These are phyloP conservation scores for Micrastur ruficollis DNA, from an alignment of 2,797 vertebrate species.

Conservation along the genomic window DNA sequence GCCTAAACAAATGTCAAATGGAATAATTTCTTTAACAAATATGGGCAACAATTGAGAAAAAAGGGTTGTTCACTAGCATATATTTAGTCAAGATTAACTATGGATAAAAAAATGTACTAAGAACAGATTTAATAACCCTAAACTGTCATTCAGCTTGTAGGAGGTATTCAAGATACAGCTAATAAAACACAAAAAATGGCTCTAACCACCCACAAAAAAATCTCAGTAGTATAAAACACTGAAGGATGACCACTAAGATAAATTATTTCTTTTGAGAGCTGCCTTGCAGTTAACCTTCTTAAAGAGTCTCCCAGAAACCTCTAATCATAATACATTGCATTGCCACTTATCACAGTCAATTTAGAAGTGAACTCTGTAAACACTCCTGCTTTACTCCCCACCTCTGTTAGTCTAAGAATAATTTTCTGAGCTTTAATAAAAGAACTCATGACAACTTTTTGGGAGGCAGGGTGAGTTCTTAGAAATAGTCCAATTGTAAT, in stretches of 20 bases:
- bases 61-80: conserved; percentile 70
- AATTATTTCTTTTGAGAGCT: conserved; percentile 74
- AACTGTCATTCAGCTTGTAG: conserved; percentile 76
- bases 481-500: conserved; percentile 22
- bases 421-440: conserved; percentile 59
- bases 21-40: conserved; percentile 80
- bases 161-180: conserved; percentile 77
- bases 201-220: conserved; percentile 64
- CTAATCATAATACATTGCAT: conserved; percentile 62
- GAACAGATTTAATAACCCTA: conserved; percentile 77
- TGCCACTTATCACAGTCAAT: conserved; percentile 73
- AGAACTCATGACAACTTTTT: conserved; percentile 57
- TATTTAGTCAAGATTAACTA: conserved; percentile 80
- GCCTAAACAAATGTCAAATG: conserved; percentile 81
- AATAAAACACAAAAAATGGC: conserved; percentile 77
- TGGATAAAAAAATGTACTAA: conserved; percentile 69
- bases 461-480: conserved; percentile 12
- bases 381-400: conserved; percentile 73
- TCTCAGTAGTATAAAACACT: conserved; percentile 55
- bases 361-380: conserved; percentile 77
- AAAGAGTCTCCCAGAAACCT: conserved; percentile 58
- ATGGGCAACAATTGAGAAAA: conserved; percentile 79
- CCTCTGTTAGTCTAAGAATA: conserved; percentile 65
- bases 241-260: conserved; percentile 70
- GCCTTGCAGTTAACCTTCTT: conserved; percentile 68